These are phyloP conservation scores for Scomber scombrus DNA, from an alignment of 2,113 vertebrate genomes.

Conservation along the genomic window DNA sequence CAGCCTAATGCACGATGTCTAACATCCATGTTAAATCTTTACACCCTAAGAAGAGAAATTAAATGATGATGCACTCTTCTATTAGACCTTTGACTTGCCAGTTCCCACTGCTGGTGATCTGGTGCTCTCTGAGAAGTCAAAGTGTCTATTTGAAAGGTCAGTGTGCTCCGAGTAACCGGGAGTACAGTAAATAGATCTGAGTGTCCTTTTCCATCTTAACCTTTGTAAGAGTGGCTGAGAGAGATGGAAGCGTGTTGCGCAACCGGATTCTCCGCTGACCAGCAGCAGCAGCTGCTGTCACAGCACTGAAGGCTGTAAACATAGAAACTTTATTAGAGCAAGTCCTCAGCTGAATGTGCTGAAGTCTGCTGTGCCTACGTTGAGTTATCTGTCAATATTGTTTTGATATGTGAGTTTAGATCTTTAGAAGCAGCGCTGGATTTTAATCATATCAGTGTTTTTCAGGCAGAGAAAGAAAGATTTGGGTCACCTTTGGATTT, in stretches of 20 bases:
- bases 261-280: constrained; percentile 47
- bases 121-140: constrained; percentile 30
- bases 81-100: background rate
- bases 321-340: constrained; percentile 11
- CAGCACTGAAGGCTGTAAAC: constrained; percentile 17
- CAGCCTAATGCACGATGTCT: background rate
- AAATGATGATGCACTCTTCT: background rate
- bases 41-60: background rate
- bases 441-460: too few species aligned
- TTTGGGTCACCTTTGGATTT: too few species aligned
- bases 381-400: background rate
- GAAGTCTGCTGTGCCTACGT: background rate
- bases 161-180: constrained; percentile 4
- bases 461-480: too few species aligned
- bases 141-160: constrained; percentile 69
- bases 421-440: too few species aligned
- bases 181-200: constrained; percentile 50
- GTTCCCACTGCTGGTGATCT: background rate
- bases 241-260: constrained; percentile 38
- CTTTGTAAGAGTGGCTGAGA: constrained; percentile 58
- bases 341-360: background rate
- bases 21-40: background rate
- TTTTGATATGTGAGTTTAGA: too few species aligned
- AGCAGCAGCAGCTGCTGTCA: constrained; percentile 53
- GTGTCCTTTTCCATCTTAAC: constrained; percentile 74